Conservation (phyloP, 1,140 invertebrate genomes). For the Aphis craccivora region DNA sequence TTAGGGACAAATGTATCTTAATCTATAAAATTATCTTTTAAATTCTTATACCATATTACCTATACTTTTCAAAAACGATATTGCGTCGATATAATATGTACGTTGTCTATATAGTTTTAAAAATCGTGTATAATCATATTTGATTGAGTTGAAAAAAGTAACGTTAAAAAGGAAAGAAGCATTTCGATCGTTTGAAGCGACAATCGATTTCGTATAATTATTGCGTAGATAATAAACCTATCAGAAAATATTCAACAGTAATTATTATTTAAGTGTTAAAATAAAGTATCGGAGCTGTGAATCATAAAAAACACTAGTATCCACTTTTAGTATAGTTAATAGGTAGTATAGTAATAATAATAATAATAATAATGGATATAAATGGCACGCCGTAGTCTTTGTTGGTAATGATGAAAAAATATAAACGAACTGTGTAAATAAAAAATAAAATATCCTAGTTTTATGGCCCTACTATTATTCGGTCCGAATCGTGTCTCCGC, state of each 20-base stretch:
- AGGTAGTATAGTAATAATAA: neutral
- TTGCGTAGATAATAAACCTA: neutral
- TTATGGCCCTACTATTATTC: neutral
- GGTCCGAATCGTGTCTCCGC: neutral
- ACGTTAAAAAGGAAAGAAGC: neutral
- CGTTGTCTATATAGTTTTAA: neutral
- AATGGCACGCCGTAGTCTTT: slow-evolving; percentile 9
- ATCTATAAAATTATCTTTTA: neutral
- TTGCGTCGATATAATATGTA: neutral
- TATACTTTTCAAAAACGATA: neutral
- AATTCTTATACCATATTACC: neutral
- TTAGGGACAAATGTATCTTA: neutral
- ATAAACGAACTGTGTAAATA: neutral
- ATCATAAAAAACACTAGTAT: neutral
- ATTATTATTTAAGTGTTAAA: neutral
- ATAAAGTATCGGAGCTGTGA: neutral
- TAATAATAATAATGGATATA: neutral
- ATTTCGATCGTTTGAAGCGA: neutral
- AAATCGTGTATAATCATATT: neutral
- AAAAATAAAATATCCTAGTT: neutral
- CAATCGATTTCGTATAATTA: neutral
- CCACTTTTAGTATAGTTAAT: neutral
- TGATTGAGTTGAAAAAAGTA: neutral
- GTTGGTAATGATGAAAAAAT: slow-evolving; percentile 8
- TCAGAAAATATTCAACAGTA: neutral